These are phyloP conservation scores for Schizothorax lantsangensis DNA, from an alignment of 2,797 vertebrate species.

Conservation along the genomic window DNA sequence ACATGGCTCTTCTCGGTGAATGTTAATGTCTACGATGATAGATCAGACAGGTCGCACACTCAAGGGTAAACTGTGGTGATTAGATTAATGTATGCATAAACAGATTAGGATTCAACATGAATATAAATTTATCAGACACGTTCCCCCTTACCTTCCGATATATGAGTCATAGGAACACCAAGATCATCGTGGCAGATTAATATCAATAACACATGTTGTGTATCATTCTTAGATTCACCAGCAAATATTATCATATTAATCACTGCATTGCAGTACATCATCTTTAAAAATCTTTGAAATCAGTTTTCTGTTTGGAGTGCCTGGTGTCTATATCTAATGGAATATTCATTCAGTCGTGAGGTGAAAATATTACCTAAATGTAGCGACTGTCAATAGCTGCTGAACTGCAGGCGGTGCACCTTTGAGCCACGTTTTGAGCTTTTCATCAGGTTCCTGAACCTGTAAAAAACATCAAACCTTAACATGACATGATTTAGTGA, in stretches of 20 bases:
- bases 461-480: not conserved
- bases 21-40: slow-evolving; percentile 26
- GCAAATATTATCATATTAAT: not conserved
- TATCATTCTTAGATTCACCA: slow-evolving; percentile 26
- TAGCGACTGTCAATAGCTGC: not conserved
- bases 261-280: not conserved
- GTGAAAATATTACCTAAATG: slow-evolving; percentile 15
- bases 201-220: not conserved
- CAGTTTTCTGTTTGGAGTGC: not conserved
- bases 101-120: slow-evolving; percentile 43
- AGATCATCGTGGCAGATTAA: not conserved
- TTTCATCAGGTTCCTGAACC: not conserved
- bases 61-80: slow-evolving; percentile 48
- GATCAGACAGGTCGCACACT: slow-evolving; percentile 37
- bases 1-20: slow-evolving; percentile 6
- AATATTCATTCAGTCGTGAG: not conserved
- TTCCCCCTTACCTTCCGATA: not conserved
- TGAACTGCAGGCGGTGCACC: not conserved
- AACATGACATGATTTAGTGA: not conserved
- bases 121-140: slow-evolving; percentile 32
- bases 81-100: slow-evolving; percentile 43
- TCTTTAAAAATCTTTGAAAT: slow-evolving; percentile 10
- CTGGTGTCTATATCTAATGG: not conserved
- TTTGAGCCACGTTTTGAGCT: not conserved
- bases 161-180: not conserved